Percentiles rank a stretch among this genome's conserved stretches.
Evolutionary conservation across 2,888 invertebrate genomes (phyloP).

Genomic region (Callyntrura guangdongensis): DNA sequence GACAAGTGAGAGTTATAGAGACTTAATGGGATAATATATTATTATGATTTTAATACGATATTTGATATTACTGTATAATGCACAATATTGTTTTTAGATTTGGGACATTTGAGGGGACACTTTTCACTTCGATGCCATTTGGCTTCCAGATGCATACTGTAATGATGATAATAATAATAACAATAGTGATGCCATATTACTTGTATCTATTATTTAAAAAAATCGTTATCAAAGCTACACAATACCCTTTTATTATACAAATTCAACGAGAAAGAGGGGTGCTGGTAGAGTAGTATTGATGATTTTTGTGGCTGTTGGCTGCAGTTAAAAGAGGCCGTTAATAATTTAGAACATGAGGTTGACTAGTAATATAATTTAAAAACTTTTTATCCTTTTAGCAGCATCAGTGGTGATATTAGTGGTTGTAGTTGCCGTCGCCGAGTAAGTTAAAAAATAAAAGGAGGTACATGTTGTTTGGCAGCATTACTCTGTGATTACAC

Average conservation of each 20-base stretch:
- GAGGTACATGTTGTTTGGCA: slow-evolving; percentile 70
- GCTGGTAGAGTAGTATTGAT: background rate
- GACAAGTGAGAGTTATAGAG: slow-evolving; percentile 73
- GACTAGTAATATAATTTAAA: slow-evolving; percentile 66
- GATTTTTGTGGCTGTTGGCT: background rate
- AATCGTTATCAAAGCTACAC: background rate
- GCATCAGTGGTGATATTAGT: background rate
- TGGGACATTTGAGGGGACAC: slow-evolving; percentile 74
- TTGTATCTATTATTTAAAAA: slow-evolving; percentile 5
- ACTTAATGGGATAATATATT: slow-evolving; percentile 9
- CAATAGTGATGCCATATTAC: background rate
- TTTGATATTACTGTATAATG: background rate
- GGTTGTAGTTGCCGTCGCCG: background rate
- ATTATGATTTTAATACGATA: background rate
- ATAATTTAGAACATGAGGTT: slow-evolving; percentile 76
- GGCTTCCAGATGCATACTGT: slow-evolving; percentile 69
- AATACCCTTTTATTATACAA: background rate
- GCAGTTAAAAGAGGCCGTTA: slow-evolving; percentile 18
- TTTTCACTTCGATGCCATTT: slow-evolving; percentile 66
- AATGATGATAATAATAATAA: no score
- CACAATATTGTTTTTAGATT: slow-evolving; percentile 52
- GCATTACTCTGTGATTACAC: slow-evolving; percentile 69
- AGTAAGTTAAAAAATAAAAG: background rate
- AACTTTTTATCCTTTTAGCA: slow-evolving; percentile 37
- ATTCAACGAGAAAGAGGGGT: background rate